phyloP scores from a whole-genome alignment of 2,888 invertebrate genomes.

The Augochlorella aurata region DNA sequence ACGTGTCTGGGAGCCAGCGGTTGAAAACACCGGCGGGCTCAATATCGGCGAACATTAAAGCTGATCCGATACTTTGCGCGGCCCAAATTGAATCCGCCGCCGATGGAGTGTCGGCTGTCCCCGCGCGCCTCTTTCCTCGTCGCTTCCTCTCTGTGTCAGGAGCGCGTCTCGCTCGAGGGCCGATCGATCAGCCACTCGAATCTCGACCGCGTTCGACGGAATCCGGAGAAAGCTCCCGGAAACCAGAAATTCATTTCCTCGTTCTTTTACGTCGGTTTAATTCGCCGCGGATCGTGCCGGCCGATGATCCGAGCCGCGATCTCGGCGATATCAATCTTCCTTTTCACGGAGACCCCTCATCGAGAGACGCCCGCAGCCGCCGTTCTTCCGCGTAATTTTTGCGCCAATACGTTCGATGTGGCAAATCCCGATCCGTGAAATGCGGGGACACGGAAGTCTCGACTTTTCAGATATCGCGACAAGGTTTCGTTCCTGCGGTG shows the following conservation, averaged over 20 bases:
- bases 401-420: too few species aligned
- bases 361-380: too few species aligned
- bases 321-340: too few species aligned
- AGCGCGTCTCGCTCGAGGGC: background rate
- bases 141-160: slow-evolving; percentile 56
- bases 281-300: background rate
- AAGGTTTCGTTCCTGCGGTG: too few species aligned
- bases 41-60: slow-evolving; percentile 73
- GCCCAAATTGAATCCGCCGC: slow-evolving; percentile 72
- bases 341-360: too few species aligned
- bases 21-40: slow-evolving; percentile 36
- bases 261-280: background rate
- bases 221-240: slow-evolving; percentile 2
- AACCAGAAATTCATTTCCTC: background rate
- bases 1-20: background rate
- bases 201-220: background rate
- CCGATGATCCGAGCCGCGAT: too few species aligned
- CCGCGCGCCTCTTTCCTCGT: slow-evolving; percentile 39
- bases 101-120: slow-evolving; percentile 70
- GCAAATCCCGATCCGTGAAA: too few species aligned
- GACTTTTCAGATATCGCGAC: too few species aligned
- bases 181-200: slow-evolving; percentile 21
- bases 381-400: too few species aligned
- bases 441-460: too few species aligned
- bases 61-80: slow-evolving; percentile 72